A percentile compares a stretch with the other conserved stretches of the same genome.
These are phyloP conservation scores for Eleutherodactylus coqui DNA, from an alignment of 2,797 vertebrate species.

Conservation along the genomic window DNA sequence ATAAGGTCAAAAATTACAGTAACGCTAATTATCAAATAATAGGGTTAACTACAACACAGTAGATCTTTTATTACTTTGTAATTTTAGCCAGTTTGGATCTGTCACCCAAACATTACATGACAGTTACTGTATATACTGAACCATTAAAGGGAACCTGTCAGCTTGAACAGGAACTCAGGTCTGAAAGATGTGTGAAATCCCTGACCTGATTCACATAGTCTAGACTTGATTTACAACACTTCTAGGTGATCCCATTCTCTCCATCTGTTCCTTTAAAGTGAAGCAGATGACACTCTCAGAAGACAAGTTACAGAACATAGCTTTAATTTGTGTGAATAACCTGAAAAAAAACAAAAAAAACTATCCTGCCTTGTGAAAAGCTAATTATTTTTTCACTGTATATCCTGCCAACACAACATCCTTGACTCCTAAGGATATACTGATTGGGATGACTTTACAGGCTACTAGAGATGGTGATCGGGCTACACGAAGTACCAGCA, in stretches of 20 bases:
- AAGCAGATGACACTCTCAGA: constrained; percentile 13
- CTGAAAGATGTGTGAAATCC: neutral
- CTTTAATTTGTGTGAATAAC: neutral
- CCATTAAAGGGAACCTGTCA: neutral
- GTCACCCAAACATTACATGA: neutral
- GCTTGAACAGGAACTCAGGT: neutral
- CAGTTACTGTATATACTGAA: too few relatives aligned
- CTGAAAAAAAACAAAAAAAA: too few relatives aligned
- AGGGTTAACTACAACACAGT: neutral
- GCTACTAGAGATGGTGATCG: neutral
- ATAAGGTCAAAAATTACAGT: too few relatives aligned
- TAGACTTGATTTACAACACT: neutral
- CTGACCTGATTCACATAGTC: neutral
- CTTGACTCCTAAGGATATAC: neutral
- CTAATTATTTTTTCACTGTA: neutral
- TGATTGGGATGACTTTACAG: neutral
- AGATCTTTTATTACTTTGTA: neutral
- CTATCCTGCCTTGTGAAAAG: neutral
- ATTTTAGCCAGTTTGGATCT: neutral
- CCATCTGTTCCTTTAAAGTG: constrained; percentile 7
- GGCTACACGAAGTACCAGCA: neutral
- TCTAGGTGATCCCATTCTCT: constrained; percentile 10
- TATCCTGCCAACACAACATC: neutral
- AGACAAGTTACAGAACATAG: neutral
- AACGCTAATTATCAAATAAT: neutral